These are phyloP conservation scores for Dermatophagoides farinae DNA, from an alignment of 1,140 invertebrate species.

Conservation along the genomic window DNA sequence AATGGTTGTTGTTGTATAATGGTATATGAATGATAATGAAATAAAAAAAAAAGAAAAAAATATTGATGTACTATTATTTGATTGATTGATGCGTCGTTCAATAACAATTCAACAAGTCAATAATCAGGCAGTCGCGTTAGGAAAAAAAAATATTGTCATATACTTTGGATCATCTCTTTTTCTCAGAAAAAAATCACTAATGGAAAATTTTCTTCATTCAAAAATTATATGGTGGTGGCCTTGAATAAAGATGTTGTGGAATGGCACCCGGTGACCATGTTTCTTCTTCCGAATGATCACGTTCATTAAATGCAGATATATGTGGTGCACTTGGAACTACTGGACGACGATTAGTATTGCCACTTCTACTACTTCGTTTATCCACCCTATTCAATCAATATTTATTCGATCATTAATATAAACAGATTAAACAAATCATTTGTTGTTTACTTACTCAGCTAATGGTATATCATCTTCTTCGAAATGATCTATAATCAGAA, in stretches of 20 bases:
- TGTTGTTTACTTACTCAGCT: constrained; percentile 15
- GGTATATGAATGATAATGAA: too few species aligned
- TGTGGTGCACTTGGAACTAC: constrained; percentile 1
- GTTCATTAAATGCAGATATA: neutral
- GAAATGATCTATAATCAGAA: constrained; percentile 14
- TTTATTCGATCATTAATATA: too few species aligned
- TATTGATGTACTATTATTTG: too few species aligned
- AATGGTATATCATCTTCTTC: constrained; percentile 16
- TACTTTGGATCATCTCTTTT: too few species aligned
- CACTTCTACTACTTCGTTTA: neutral
- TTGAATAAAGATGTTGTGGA: constrained; percentile 11
- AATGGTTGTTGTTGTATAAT: too few species aligned
- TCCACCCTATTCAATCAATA: neutral
- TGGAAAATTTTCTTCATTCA: too few species aligned
- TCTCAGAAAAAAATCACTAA: too few species aligned
- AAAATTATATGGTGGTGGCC: constrained; percentile 14
- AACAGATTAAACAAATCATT: neutral
- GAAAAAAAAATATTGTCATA: too few species aligned
- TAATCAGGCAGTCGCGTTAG: too few species aligned
- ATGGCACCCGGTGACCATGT: constrained; percentile 13
- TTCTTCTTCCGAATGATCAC: constrained; percentile 2
- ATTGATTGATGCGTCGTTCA: too few species aligned
- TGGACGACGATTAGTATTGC: neutral
- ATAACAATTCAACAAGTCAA: too few species aligned
- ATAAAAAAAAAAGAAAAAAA: too few species aligned